A percentile compares a stretch with the other conserved stretches of the same genome.
phyloP scores from a whole-genome alignment of 1,140 invertebrate genomes.

The Halesus radiatus region DNA sequence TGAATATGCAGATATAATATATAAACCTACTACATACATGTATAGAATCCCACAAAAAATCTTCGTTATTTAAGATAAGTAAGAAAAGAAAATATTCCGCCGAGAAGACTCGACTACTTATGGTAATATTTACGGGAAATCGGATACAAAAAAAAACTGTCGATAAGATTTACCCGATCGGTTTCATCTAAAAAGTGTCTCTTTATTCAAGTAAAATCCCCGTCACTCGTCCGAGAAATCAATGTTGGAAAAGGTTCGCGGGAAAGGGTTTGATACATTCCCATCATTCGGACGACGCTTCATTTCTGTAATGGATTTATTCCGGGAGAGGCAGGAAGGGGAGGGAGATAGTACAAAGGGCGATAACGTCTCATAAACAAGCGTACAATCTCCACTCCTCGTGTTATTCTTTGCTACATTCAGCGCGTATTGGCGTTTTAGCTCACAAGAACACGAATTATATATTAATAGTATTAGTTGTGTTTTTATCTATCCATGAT shows the following conservation, averaged over 20 bases:
- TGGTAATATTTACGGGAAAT: background rate
- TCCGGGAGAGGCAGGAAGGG: slow-evolving; percentile 17
- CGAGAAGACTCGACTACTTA: background rate
- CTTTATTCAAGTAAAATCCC: slow-evolving; percentile 47
- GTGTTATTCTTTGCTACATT: too few species aligned
- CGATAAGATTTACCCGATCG: slow-evolving; percentile 31
- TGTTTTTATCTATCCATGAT: too few species aligned
- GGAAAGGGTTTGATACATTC: slow-evolving; percentile 42
- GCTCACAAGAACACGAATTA: too few species aligned
- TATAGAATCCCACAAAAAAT: too few species aligned
- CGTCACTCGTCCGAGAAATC: slow-evolving; percentile 43
- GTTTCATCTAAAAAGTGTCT: slow-evolving; percentile 39
- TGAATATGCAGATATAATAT: too few species aligned
- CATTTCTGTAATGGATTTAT: slow-evolving; percentile 54
- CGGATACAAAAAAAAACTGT: background rate
- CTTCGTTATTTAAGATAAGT: too few species aligned
- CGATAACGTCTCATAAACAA: slow-evolving; percentile 49
- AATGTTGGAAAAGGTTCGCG: slow-evolving; percentile 33
- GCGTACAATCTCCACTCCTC: background rate
- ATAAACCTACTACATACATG: too few species aligned
- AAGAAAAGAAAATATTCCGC: too few species aligned
- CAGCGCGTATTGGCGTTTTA: too few species aligned
- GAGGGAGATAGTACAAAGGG: slow-evolving; percentile 1
- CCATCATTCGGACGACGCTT: slow-evolving; percentile 43
- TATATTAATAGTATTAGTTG: too few species aligned